Evolutionary conservation across 1,140 invertebrate species (phyloP), one percentile per base, ranked within the genome.

Genomic region (Callitettix versicolor): DNA sequence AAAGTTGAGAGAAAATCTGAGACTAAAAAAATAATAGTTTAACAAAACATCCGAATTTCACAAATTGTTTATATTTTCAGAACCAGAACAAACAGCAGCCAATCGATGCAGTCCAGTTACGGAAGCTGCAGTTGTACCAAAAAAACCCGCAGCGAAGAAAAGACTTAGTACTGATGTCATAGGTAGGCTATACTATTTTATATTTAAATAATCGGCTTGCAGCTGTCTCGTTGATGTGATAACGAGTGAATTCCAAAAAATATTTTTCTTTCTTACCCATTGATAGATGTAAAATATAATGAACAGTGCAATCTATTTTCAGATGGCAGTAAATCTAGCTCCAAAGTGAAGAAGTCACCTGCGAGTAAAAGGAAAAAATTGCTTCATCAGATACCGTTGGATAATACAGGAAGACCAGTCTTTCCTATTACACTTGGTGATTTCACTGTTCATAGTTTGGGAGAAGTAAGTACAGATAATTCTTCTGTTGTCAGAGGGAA

Each of bases 401-500:
- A 88, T 65, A 64, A 72, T 42, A 70, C 76, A 55, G 85, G 85
- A 9, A 72, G 81, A 58, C 84, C 85, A 1, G 75, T 86, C 57
- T 86, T 88, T 67, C 87, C 87, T 2, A 81, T 89, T 40, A 72
- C 77, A 50, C 69, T 89, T 2, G 84, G 84, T 21, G 78, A 79
- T 58, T 69, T 89, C 5, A 85, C 85, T 0, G 75, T 89, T 7
- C 85, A 89, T 68, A 86, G 82, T 38, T 69, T 89, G 24, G 86
- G 87, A 26, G 86, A 88, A 75, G 84, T 88, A 48, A 42, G 54
- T 55, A 30, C 14, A 17, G 20, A 48, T 6, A 1, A 48, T 24
- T 24, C 17, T 48, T n/a, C 7, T 20, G 9, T 24, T 48, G n/a
- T n/a, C n/a, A n/a, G n/a, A n/a, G n/a, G n/a, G n/a, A n/a, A n/a